Evolutionary conservation across 2,113 vertebrate genomes (phyloP), one percentile per base, ranked within the genome.

Genomic region (Gymnogyps californianus): DNA sequence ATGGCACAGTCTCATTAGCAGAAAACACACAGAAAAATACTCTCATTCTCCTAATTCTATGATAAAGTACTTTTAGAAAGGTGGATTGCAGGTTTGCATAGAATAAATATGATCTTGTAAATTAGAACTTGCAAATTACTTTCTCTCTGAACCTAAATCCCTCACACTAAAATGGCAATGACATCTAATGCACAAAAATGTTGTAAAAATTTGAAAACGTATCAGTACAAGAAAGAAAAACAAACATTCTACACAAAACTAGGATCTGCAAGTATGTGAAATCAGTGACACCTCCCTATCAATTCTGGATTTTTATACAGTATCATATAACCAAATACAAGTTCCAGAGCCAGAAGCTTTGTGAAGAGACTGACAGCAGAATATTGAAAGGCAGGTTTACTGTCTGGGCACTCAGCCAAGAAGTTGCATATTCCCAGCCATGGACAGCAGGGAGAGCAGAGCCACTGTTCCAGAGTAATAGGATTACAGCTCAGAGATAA

Each of bases 401-500:
- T 74, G 38, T 36, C 94, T 29, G 70, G 96, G 95, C 95, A 65
- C 11, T 18, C 49, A 34, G 96, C 96, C 96, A 97, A 88, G 77
- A 59, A 64, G 36, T 19, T 87, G 92, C 54, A 65, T 88, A 76
- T 95, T 91, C 78, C 78, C 90, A 74, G 75, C 62, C 54, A 69
- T 10, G 31, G 84, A 87, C 78, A 95, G 90, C 78, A 93, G 62
- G 84, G 93, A 96, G 74, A 91, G 87, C 84, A 95, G 92, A 92
- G 89, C 89, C 78, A 25, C 42, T 0, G 14, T 40, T 92, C 42
- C 95, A 51, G 28, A 65, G 89, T 94, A 97, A 94, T 83, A 96
- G 83, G 96, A 97, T 96, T 93, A 96, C 78, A 79, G 94, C 83
- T 91, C 89, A 46, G 72, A 95, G 95, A 97, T 59, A 95, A 90